A percentile compares a stretch with the other conserved stretches of the same genome.
Evolutionary conservation across 2,888 invertebrate genomes (phyloP).

Genomic region (Antheraea yamamai): DNA sequence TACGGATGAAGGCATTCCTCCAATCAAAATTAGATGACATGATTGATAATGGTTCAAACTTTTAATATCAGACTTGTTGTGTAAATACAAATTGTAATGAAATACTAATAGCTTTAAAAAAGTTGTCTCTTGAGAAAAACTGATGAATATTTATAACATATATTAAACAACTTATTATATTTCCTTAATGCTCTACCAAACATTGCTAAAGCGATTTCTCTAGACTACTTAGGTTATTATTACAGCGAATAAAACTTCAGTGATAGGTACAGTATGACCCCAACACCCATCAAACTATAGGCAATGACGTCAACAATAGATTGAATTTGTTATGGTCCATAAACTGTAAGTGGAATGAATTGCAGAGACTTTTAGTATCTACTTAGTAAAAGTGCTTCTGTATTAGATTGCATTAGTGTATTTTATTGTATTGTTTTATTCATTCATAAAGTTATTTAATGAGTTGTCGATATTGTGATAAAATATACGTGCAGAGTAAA

Average conservation of each 20-base stretch:
- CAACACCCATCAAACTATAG: background rate
- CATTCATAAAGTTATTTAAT: background rate
- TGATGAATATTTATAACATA: background rate
- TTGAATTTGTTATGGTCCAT: constrained; percentile 20
- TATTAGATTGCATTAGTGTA: constrained; percentile 15
- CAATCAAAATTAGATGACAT: too few relatives aligned
- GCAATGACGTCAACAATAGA: constrained; percentile 3
- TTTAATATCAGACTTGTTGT: too few relatives aligned
- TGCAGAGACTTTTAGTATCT: constrained; percentile 8
- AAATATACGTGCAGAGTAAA: background rate
- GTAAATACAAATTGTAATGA: background rate
- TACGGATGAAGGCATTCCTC: too few relatives aligned
- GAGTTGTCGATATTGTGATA: background rate
- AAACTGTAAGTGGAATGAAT: constrained; percentile 12
- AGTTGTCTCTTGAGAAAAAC: background rate
- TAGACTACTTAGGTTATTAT: background rate
- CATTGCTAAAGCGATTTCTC: background rate
- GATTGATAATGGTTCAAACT: too few relatives aligned
- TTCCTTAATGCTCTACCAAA: background rate
- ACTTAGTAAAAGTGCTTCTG: constrained; percentile 7
- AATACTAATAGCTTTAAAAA: background rate
- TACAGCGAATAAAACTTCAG: background rate
- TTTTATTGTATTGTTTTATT: background rate
- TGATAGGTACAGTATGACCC: constrained; percentile 2
- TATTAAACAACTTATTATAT: background rate